Percentiles rank a stretch among this genome's conserved stretches.
These are phyloP conservation scores for Acanthurus lineatus DNA, from an alignment of 2,797 vertebrate genomes.

Conservation along the genomic window DNA sequence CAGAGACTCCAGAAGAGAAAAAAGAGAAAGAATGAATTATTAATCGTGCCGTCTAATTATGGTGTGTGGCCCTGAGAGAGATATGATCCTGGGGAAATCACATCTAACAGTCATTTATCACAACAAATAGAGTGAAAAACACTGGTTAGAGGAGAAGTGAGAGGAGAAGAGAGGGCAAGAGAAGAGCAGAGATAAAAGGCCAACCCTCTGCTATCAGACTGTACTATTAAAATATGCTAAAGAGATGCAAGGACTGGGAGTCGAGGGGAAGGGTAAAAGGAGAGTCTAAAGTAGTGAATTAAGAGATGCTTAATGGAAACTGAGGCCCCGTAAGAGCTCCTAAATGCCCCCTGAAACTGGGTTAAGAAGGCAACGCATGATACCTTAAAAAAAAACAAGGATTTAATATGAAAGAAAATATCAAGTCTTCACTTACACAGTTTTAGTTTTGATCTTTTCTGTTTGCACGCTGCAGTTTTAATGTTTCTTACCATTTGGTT, in stretches of 20 bases:
- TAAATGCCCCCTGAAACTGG: slow-evolving; percentile 56
- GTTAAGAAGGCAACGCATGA: slow-evolving; percentile 55
- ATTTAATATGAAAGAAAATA: slow-evolving; percentile 10
- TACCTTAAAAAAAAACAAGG: slow-evolving; percentile 13
- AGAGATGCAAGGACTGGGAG: slow-evolving; percentile 66
- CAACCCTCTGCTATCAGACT: slow-evolving; percentile 47
- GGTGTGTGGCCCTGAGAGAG: slow-evolving; percentile 80
- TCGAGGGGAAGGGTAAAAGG: slow-evolving; percentile 64
- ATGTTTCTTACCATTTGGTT: too few relatives aligned
- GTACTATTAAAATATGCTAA: slow-evolving; percentile 78
- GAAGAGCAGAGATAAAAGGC: slow-evolving; percentile 57
- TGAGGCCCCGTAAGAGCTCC: slow-evolving; percentile 29
- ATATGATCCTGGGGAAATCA: slow-evolving; percentile 82
- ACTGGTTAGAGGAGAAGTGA: slow-evolving; percentile 61
- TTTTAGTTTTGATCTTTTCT: not conserved
- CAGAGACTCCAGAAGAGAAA: slow-evolving; percentile 47
- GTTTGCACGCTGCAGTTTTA: not conserved
- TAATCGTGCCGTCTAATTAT: slow-evolving; percentile 82
- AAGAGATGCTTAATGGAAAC: slow-evolving; percentile 65
- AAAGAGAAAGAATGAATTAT: slow-evolving; percentile 78
- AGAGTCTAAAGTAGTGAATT: slow-evolving; percentile 62
- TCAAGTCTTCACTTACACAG: not conserved
- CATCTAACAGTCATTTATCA: slow-evolving; percentile 84
- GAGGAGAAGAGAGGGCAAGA: slow-evolving; percentile 39
- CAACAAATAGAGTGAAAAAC: slow-evolving; percentile 83